A percentile compares a stretch with the other conserved stretches of the same genome.
These are phyloP conservation scores for Tragelaphus imberbis DNA, from an alignment of 2,113 vertebrate genomes.

Conservation along the genomic window DNA sequence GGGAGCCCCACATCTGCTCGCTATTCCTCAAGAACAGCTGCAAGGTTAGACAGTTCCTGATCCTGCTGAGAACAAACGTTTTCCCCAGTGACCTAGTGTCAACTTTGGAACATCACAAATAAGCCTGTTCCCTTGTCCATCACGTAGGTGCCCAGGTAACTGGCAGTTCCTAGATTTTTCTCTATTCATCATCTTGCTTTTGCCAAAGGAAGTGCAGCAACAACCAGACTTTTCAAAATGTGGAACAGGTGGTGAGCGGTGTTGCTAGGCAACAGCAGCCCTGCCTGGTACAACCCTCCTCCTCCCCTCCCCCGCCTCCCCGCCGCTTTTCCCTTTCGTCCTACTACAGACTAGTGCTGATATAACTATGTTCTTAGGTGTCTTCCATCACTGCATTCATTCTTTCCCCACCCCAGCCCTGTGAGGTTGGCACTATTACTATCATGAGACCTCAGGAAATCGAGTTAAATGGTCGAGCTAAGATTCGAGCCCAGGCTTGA, in stretches of 20 bases:
- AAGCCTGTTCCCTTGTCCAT: neutral
- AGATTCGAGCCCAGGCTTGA: neutral
- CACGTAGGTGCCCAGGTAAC: neutral
- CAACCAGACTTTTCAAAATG: neutral
- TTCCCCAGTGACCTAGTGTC: neutral
- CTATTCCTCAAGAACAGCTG: neutral
- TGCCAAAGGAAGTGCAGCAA: neutral
- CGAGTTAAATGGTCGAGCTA: neutral
- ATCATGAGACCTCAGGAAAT: neutral
- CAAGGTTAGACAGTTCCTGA: neutral
- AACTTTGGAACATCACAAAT: neutral
- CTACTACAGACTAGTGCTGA: neutral
- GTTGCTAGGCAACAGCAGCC: neutral
- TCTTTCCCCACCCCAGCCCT: neutral
- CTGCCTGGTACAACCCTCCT: neutral
- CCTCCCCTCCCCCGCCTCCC: rapidly evolving
- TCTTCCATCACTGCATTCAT: neutral
- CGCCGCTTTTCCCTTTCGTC: neutral
- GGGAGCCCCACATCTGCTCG: neutral
- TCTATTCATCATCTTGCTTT: neutral
- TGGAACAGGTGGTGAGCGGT: neutral
- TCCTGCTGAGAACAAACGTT: neutral
- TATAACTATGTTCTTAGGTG: neutral
- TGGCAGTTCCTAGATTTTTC: neutral
- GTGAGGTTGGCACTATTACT: too few species aligned